Evolutionary conservation across 2,797 vertebrate genomes (phyloP), one percentile per base, ranked within the genome.

Genomic region (Sebastes itinus): DNA sequence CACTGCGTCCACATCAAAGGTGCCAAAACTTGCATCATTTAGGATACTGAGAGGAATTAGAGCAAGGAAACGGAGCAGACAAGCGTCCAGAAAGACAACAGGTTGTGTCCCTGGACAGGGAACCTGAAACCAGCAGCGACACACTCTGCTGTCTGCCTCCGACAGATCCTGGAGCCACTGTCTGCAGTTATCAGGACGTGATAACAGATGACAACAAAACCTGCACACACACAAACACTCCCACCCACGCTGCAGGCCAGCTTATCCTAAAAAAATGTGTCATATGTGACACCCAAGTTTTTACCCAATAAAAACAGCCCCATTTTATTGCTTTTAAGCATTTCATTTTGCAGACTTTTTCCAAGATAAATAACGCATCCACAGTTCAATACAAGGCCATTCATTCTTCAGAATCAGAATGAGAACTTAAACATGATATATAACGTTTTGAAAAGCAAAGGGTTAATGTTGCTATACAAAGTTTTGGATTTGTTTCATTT

Each of bases 151-250:
- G 95, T 95, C 94, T 94, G 92, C 77, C 90, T 92, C 85, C 86
- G 80, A 94, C 87, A 95, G 94, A 94, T 93, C 79, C 87, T 94
- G 95, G 96, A 94, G 95, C 94, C 95, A 87, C 94, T 87, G 94
- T 88, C 91, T 83, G 91, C 64, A 38, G 81, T 95, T 96, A 96
- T 96, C 95, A 78, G 92, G 82, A 94, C 73, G 91, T 90, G 96
- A 96, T 96, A 96, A 96, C 94, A 94, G 95, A 95, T 81, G 93
- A 95, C 95, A 95, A 95, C 95, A 94, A 94, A 94, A 95, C 92
- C 92, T 87, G 76, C 86, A 77, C 60, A 77, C 49, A 72, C 70
- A 56, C 61, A 65, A 33, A 9, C 58, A 61, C 87, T 87, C 93
- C 91, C 94, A 94, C 92, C 87, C 92, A 94, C 85, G 85, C 89